These are phyloP conservation scores for Urocynchramus pylzowi DNA, from an alignment of 2,113 vertebrate species.

Conservation along the genomic window DNA sequence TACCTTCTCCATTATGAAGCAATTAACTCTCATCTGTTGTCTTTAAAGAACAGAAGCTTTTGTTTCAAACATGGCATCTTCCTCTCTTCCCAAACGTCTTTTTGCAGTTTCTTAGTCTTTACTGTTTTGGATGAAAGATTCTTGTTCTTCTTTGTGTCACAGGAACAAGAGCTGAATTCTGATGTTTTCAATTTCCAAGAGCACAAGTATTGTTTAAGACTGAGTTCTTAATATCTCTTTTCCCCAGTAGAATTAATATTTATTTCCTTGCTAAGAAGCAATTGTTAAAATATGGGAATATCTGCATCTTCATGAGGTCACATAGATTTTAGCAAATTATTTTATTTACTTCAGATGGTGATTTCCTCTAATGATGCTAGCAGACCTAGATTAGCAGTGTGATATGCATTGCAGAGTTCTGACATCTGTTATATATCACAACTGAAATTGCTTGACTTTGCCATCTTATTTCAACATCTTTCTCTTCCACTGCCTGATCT, in stretches of 20 bases:
- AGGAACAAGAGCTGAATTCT: not conserved
- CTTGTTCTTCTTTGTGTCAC: not conserved
- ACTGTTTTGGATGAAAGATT: not conserved
- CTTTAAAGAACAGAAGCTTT: not conserved
- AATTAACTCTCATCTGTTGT: not conserved
- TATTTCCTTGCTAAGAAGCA: not conserved
- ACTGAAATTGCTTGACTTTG: not conserved
- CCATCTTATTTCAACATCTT: not conserved
- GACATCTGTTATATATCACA: not conserved
- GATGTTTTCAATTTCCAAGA: not conserved
- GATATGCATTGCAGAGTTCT: not conserved
- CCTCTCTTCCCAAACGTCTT: not conserved
- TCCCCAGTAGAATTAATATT: not conserved
- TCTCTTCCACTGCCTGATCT: not conserved
- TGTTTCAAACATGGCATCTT: not conserved
- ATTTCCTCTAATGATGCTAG: not conserved
- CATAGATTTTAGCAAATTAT: not conserved
- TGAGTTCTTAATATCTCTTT: not conserved
- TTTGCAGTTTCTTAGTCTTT: not conserved
- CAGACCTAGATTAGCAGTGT: not conserved
- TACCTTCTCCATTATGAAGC: conserved; percentile 4
- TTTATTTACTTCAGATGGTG: not conserved
- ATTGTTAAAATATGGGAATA: not conserved
- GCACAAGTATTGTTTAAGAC: not conserved
- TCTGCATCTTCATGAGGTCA: not conserved